These are phyloP conservation scores for Chionomys nivalis DNA, from an alignment of 2,113 vertebrate genomes.

Conservation along the genomic window DNA sequence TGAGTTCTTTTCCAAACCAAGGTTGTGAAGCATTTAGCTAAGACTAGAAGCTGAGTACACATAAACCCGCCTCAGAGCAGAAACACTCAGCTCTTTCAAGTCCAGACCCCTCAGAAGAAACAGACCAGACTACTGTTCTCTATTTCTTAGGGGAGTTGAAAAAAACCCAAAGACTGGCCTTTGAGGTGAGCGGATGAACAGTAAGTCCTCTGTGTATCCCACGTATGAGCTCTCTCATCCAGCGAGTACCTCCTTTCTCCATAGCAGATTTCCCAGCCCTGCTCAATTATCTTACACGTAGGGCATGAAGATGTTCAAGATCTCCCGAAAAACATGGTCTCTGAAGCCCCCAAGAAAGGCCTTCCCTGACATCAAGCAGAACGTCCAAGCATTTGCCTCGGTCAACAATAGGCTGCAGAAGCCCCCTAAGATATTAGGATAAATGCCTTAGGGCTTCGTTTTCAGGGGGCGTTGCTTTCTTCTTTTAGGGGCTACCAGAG, in stretches of 20 bases:
- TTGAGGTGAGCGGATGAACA: slow-evolving; percentile 38
- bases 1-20: not conserved
- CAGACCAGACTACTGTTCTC: slow-evolving; percentile 70
- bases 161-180: slow-evolving; percentile 66
- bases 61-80: slow-evolving; percentile 13
- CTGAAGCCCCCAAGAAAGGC: slow-evolving; percentile 1
- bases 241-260: not conserved
- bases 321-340: slow-evolving; percentile 21
- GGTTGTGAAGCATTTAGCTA: not conserved
- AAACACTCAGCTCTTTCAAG: slow-evolving; percentile 77
- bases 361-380: not conserved
- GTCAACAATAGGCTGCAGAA: slow-evolving; percentile 4
- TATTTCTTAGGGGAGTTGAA: slow-evolving; percentile 58
- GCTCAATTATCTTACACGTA: not conserved
- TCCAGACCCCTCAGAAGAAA: slow-evolving; percentile 61
- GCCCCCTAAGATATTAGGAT: not conserved
- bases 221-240: not conserved
- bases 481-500: not conserved
- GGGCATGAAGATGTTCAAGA: not conserved
- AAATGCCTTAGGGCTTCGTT: not conserved
- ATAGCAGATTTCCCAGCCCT: not conserved
- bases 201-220: slow-evolving; percentile 37
- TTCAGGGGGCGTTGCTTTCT: not conserved
- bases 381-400: not conserved
- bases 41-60: slow-evolving; percentile 14